Evolutionary conservation across 2,113 vertebrate genomes (phyloP), one percentile per base, ranked within the genome.

Genomic region (Lampris incognitus): DNA sequence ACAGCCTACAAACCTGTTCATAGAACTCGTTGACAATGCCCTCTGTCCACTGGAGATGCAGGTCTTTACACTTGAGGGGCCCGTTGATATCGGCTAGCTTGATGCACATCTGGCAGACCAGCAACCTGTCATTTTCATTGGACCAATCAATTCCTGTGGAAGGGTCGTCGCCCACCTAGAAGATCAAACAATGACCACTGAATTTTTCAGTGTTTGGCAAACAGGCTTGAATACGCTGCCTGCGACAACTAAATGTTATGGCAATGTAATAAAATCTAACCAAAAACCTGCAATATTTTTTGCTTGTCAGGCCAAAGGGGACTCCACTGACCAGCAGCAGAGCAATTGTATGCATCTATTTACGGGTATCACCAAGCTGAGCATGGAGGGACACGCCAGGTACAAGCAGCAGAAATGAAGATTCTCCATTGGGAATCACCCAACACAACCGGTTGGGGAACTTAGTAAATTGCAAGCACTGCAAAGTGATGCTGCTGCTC

Each of bases 31-130:
- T 99, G 85, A 99, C 98, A 0, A 99, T 99, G 88, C 98, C 98
- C 73, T 98, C 95, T 0, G 98, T 99, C 98, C 98, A 99, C 90
- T 96, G 95, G 64, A 99, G 94, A 70, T 99, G 98, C 63, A 99
- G 94, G 2, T 98, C 97, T 86, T 97, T 97, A 90, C 94, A 93
- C 66, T 99, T 99, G 55, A 98, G 95, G 3, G 98, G 98, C 36
- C 98, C 98, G 0, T 99, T 99, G 89, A 99, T 97, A 78, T 99
- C 98, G 0, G 98, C 98, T 82, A 99, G 90, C 72, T 99, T 99
- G 87, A 99, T 99, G 85, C 98, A 99, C 97, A 99, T 99, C 87
- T 99, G 98, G 77, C 98, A 99, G 9, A 99, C 97, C 85, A 99
- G 90, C 54, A 99, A 81, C 67, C 98, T 95, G 87, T 99, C 98